These are phyloP conservation scores for Dolichallabes microphthalmus DNA, from an alignment of 2,113 vertebrate species.

Conservation along the genomic window DNA sequence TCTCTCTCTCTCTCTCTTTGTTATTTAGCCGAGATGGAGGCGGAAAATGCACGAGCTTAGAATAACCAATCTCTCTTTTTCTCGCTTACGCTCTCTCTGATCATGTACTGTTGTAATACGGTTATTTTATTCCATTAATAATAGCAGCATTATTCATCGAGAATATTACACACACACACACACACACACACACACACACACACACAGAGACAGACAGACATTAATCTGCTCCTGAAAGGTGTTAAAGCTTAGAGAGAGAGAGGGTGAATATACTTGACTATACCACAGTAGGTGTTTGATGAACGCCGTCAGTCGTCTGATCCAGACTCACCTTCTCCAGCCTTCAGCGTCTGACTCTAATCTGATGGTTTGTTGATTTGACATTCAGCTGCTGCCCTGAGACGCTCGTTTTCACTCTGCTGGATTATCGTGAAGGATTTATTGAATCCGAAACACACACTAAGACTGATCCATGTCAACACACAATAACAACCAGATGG, in stretches of 20 bases:
- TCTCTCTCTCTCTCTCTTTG: background rate
- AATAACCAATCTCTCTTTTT: constrained; percentile 5
- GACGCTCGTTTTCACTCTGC: background rate
- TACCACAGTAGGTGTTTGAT: background rate
- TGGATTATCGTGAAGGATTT: background rate
- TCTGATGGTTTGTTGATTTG: background rate
- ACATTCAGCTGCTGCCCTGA: background rate
- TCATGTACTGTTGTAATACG: constrained; percentile 11
- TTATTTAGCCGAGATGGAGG: background rate
- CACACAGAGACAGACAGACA: background rate
- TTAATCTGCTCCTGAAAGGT: background rate
- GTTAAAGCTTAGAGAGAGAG: background rate
- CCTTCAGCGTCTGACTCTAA: background rate
- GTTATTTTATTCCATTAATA: background rate
- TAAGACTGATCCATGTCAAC: background rate
- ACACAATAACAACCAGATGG: background rate
- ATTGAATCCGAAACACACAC: background rate
- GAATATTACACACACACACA: background rate
- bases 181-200: too few species aligned
- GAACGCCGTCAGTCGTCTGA: background rate
- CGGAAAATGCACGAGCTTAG: background rate
- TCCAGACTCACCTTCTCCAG: background rate
- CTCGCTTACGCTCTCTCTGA: constrained; percentile 5
- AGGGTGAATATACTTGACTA: background rate
- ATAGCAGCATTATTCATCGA: background rate